Evolutionary conservation across 2,888 invertebrate species (phyloP).

Genomic region (Gastracanthus pulcherrimus): DNA sequence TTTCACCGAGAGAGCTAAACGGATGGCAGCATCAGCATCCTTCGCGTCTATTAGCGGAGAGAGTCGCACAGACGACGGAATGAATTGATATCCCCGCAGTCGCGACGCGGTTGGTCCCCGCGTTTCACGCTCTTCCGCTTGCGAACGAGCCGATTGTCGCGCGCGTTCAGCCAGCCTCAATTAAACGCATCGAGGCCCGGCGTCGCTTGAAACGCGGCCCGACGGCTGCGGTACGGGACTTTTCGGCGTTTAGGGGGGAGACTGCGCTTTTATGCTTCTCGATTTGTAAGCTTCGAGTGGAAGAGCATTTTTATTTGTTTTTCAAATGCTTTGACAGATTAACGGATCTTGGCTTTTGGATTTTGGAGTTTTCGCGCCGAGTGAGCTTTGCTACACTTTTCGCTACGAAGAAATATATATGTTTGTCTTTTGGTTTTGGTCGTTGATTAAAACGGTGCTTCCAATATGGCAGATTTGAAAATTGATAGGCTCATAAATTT

Average conservation of each 20-base stretch:
- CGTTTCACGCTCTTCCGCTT: slow-evolving; percentile 58
- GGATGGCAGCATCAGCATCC: slow-evolving; percentile 65
- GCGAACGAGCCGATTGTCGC: slow-evolving; percentile 59
- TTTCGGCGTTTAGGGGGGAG: too few species aligned
- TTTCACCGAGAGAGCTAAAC: slow-evolving; percentile 63
- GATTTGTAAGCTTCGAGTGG: neutral
- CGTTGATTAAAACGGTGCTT: too few species aligned
- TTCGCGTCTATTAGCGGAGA: slow-evolving; percentile 75
- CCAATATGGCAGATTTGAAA: too few species aligned
- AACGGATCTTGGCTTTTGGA: too few species aligned
- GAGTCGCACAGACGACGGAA: slow-evolving; percentile 65
- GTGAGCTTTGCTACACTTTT: too few species aligned
- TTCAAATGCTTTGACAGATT: too few species aligned
- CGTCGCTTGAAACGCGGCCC: neutral
- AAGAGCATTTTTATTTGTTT: too few species aligned
- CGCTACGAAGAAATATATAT: too few species aligned
- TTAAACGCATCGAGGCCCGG: slow-evolving; percentile 53
- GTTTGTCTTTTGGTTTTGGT: too few species aligned
- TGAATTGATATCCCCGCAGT: slow-evolving; percentile 73
- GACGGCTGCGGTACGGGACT: too few species aligned
- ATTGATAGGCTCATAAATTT: too few species aligned
- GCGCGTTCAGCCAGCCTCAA: slow-evolving; percentile 59
- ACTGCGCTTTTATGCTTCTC: neutral
- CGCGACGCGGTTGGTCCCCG: slow-evolving; percentile 60
- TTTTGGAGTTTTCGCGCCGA: too few species aligned